A percentile compares a stretch with the other conserved stretches of the same genome.
Evolutionary conservation across 2,888 invertebrate species (phyloP).

Genomic region (Diaperis boleti): DNA sequence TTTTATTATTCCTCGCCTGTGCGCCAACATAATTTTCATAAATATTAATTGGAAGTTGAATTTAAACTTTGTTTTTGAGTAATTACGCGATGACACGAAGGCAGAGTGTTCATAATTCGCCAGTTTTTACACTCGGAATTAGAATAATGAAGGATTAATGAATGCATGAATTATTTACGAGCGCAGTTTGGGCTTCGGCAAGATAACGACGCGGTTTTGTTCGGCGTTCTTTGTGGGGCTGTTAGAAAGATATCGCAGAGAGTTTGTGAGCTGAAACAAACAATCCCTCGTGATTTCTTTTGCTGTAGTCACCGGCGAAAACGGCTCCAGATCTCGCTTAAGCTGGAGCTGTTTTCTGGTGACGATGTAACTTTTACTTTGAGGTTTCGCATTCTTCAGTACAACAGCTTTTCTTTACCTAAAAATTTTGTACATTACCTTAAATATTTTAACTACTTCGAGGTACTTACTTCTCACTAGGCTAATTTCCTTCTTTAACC

Average conservation of each 20-base stretch:
- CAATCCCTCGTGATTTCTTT: constrained; percentile 49
- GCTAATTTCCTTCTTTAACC: too few relatives aligned
- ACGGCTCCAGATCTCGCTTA: constrained; percentile 35
- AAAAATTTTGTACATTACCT: too few relatives aligned
- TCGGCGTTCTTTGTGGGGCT: constrained; percentile 4
- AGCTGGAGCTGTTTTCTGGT: constrained; percentile 41
- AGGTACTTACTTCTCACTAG: too few relatives aligned
- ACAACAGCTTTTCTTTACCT: too few relatives aligned
- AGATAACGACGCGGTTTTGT: too few relatives aligned
- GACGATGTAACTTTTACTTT: too few relatives aligned
- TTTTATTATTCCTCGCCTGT: constrained; percentile 13
- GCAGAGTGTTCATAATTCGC: constrained; percentile 10
- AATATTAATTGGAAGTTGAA: constrained; percentile 3
- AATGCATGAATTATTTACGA: background rate
- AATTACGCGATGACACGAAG: background rate
- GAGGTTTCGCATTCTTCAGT: too few relatives aligned
- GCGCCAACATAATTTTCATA: too few relatives aligned
- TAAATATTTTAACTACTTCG: too few relatives aligned
- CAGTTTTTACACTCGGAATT: background rate
- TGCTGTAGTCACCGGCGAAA: constrained; percentile 49
- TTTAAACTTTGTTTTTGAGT: constrained; percentile 8
- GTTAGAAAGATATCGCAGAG: constrained; percentile 53
- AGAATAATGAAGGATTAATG: background rate
- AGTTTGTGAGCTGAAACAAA: constrained; percentile 42
- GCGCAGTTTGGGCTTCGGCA: too few relatives aligned